Evolutionary conservation across 2,888 invertebrate species (phyloP), one percentile per base, ranked within the genome.

Genomic region (Eudasyphora cyanicolor): DNA sequence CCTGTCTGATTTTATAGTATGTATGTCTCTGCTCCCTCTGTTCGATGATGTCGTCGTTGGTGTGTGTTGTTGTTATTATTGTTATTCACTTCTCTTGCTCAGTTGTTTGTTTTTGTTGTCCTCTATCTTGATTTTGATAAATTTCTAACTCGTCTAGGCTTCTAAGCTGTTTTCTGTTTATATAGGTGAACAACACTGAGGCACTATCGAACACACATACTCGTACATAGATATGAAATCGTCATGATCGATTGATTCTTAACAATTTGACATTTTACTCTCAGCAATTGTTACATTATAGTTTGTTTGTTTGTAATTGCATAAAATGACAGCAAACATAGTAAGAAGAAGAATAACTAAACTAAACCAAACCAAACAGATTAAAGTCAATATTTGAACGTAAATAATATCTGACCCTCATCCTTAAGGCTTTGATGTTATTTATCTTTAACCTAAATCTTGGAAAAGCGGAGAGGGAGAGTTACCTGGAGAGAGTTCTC

Each of bases 121-220:
- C 57, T 57, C 14, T 27, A 57, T 57, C 57, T 24, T 24, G 27
- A 57, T 57, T 5, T 57, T 57, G 24, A 57, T 57, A 57, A 57
- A 24, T 57, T 57, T 57, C 24, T 27, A 54, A 21, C 24, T 21
- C 5, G 54, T 54, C 19, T 54, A 49, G 5, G 8, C 19, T 54
- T 21, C 10, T 38, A 45, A 45, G 45, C 45, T n/a, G 45, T n/a
- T n/a, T 45, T 45, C n/a, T 45, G 14, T 45, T n/a, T 12, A n/a
- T n/a, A n/a, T 45, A 45, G 14, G 2, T 12, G 2, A 38, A 38
- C 38, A 38, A 8, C 4, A 38, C 12, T 45, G n/a, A 2, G 14
- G 45, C 45, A 45, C 14, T n/a, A n/a, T 14, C 12, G n/a, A n/a
- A 45, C 45, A n/a, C 4, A 32, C 32, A 32, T 8, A 32, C 32